Conservation (phyloP, 2,797 vertebrate genomes). For the Gallinago solitaria region DNA sequence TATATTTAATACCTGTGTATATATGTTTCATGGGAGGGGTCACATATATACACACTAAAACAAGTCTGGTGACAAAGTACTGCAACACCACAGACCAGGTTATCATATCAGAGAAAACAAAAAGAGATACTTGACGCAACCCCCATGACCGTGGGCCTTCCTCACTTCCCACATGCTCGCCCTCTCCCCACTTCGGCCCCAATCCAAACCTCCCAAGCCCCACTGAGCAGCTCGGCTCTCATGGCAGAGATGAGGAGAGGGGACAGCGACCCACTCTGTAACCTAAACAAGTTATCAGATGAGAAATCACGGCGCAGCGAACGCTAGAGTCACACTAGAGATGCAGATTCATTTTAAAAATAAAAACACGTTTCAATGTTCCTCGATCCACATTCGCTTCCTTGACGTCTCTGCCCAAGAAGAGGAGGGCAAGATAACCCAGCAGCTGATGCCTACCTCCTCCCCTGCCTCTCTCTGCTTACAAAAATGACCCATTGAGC, state of each 20-base stretch:
- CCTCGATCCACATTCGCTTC: neutral
- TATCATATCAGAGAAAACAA: conserved; percentile 72
- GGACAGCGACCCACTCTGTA: neutral
- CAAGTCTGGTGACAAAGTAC: conserved; percentile 81
- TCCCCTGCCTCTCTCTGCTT: neutral
- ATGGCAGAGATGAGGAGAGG: neutral
- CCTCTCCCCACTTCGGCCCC: neutral
- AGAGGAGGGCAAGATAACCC: neutral
- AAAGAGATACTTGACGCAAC: conserved; percentile 46
- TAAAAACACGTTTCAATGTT: neutral
- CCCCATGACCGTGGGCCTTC: neutral
- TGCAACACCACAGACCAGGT: conserved; percentile 77
- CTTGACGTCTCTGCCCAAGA: neutral
- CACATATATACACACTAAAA: conserved; percentile 84
- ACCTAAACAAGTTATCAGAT: conserved; percentile 15
- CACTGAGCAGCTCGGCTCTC: neutral
- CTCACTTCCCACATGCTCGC: neutral
- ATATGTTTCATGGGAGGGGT: conserved; percentile 79
- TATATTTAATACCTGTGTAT: conserved; percentile 86
- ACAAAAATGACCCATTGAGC: neutral
- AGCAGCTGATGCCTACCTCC: neutral
- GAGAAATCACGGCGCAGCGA: conserved; percentile 4
- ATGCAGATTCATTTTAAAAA: conserved; percentile 37
- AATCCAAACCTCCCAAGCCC: neutral
- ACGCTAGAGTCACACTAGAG: neutral